phyloP scores from a whole-genome alignment of 2,888 invertebrate genomes.

The Griposia aprilina region DNA sequence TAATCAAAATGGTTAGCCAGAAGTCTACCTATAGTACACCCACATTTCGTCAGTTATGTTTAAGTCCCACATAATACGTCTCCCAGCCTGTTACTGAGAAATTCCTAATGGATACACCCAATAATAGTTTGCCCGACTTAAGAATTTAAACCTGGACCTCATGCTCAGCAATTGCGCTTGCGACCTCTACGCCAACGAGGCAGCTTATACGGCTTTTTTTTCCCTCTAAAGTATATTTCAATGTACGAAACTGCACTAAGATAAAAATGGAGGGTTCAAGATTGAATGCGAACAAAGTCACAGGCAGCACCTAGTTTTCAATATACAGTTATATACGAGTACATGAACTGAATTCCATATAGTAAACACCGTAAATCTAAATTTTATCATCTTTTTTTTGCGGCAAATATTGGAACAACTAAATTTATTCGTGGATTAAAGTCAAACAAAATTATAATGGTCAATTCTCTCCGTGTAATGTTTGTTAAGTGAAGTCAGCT shows the following conservation, averaged over 20 bases:
- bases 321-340: conserved; percentile 1
- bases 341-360: neutral
- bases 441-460: conserved; percentile 34
- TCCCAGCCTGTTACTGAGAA: neutral
- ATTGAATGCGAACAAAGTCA: neutral
- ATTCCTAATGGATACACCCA: neutral
- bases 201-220: neutral
- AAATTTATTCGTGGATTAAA: conserved; percentile 48
- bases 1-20: neutral
- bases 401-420: conserved; percentile 21
- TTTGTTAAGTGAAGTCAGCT: conserved; percentile 41
- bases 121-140: neutral
- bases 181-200: too few species aligned
- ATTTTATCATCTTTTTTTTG: conserved; percentile 25
- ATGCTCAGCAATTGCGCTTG: neutral
- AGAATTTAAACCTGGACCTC: neutral
- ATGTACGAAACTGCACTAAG: neutral
- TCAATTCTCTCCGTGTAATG: conserved; percentile 39
- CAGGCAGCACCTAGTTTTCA: neutral
- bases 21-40: neutral
- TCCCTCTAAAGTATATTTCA: neutral
- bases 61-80: neutral
- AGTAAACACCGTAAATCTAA: conserved; percentile 3
- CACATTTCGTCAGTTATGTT: neutral
- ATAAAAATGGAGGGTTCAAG: neutral